Evolutionary conservation across 2,113 vertebrate species (phyloP).

Genomic region (Gallinago jamesoni): DNA sequence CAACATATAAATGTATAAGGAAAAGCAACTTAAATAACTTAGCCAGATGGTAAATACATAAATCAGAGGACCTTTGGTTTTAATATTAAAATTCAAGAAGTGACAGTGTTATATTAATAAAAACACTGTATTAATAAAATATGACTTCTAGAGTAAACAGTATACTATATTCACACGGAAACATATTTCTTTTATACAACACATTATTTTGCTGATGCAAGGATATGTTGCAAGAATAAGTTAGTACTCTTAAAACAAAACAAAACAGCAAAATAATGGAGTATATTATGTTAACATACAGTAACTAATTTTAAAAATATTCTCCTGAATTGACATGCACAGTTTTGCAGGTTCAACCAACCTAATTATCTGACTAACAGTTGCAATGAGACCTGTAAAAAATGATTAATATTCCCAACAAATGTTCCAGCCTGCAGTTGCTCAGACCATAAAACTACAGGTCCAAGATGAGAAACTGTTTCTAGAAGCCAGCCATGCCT

Average conservation of each 20-base stretch:
- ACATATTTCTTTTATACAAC: slow-evolving; percentile 71
- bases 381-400: slow-evolving; percentile 58
- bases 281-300: slow-evolving; percentile 42
- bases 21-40: slow-evolving; percentile 78
- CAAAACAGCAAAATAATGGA: slow-evolving; percentile 70
- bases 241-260: slow-evolving; percentile 63
- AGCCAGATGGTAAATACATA: slow-evolving; percentile 73
- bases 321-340: slow-evolving; percentile 46
- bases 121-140: slow-evolving; percentile 76
- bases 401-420: slow-evolving; percentile 60
- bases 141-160: slow-evolving; percentile 70
- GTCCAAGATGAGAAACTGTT: slow-evolving; percentile 53
- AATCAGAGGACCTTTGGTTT: slow-evolving; percentile 71
- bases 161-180: slow-evolving; percentile 62
- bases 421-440: slow-evolving; percentile 57
- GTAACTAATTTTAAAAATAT: slow-evolving; percentile 58
- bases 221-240: slow-evolving; percentile 64
- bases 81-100: slow-evolving; percentile 72
- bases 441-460: slow-evolving; percentile 59
- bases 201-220: slow-evolving; percentile 66
- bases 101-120: slow-evolving; percentile 73
- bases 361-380: slow-evolving; percentile 67
- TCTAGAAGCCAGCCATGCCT: slow-evolving; percentile 55
- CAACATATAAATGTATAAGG: slow-evolving; percentile 76
- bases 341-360: slow-evolving; percentile 54